Evolutionary conservation across 2,888 invertebrate genomes (phyloP).

Genomic region (Matsumyia berberina): DNA sequence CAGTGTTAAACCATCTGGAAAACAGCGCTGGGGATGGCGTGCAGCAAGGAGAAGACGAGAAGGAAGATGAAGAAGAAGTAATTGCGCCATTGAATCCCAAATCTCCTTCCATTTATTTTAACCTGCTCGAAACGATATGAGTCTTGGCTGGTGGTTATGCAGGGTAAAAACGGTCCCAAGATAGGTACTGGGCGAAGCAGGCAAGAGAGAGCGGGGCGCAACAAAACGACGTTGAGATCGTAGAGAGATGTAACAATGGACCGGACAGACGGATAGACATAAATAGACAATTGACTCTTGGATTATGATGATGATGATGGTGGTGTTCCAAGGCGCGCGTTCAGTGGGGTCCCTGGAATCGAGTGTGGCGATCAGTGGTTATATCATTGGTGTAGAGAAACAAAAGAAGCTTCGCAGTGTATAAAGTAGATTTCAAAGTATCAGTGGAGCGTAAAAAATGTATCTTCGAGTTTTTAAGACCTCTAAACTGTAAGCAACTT

Average conservation of each 20-base stretch:
- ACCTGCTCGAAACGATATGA: constrained; percentile 59
- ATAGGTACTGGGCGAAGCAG: constrained; percentile 1
- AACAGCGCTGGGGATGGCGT: constrained; percentile 46
- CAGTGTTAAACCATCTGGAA: constrained; percentile 68
- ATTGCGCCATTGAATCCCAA: constrained; percentile 75
- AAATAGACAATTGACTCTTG: constrained; percentile 74
- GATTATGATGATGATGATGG: constrained; percentile 59
- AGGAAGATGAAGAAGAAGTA: constrained; percentile 58
- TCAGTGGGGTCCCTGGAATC: constrained; percentile 24
- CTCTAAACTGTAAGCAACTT: no score
- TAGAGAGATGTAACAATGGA: constrained; percentile 75
- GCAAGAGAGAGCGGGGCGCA: background rate
- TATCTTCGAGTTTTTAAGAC: no score
- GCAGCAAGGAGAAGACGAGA: background rate
- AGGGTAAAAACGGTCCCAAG: constrained; percentile 25
- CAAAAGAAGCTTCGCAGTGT: no score
- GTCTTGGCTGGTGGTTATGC: constrained; percentile 31
- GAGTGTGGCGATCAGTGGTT: background rate
- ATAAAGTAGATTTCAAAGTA: no score
- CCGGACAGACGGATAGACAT: constrained; percentile 72
- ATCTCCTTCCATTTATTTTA: constrained; percentile 72
- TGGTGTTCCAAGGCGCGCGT: background rate
- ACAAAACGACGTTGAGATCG: constrained; percentile 55
- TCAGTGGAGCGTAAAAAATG: no score
- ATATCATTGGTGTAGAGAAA: no score